Conservation (phyloP, 2,888 invertebrate genomes). For the Ochropleura leucogaster region DNA sequence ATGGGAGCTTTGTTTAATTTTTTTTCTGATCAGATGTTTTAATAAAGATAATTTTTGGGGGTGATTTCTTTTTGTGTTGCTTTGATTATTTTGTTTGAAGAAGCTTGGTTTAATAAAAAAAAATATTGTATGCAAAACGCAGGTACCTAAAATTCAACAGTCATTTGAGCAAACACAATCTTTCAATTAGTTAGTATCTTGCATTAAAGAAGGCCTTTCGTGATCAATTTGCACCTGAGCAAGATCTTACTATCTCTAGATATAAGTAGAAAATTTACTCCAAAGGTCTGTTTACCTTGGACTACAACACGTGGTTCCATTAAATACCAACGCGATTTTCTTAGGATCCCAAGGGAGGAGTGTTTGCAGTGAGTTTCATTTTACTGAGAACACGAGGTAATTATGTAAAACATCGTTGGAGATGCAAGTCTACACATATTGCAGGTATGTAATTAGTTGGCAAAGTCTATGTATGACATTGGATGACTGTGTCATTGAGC, state of each 20-base stretch:
- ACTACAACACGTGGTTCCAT: slow-evolving; percentile 42
- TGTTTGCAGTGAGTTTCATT: slow-evolving; percentile 43
- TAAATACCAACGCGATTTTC: slow-evolving; percentile 10
- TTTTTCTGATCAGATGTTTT: slow-evolving; percentile 63
- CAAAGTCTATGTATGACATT: neutral
- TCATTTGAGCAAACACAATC: neutral
- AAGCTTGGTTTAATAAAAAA: neutral
- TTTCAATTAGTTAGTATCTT: neutral
- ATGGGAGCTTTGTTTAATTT: slow-evolving; percentile 70
- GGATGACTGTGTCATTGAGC: neutral
- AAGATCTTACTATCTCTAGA: neutral
- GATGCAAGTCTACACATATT: neutral
- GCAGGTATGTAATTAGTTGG: slow-evolving; percentile 13
- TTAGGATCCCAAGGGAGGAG: slow-evolving; percentile 21
- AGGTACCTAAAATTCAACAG: neutral
- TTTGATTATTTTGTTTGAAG: slow-evolving; percentile 8
- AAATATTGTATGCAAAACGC: too few relatives aligned
- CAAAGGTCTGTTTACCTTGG: neutral
- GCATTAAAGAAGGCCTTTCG: neutral
- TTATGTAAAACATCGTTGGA: slow-evolving; percentile 29
- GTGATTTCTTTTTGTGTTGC: slow-evolving; percentile 16
- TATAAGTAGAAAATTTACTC: neutral
- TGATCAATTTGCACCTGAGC: too few relatives aligned
- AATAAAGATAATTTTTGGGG: slow-evolving; percentile 44
- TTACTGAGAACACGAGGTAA: slow-evolving; percentile 43